Conservation (phyloP, 1,140 invertebrate genomes). For the Hirudo medicinalis region DNA sequence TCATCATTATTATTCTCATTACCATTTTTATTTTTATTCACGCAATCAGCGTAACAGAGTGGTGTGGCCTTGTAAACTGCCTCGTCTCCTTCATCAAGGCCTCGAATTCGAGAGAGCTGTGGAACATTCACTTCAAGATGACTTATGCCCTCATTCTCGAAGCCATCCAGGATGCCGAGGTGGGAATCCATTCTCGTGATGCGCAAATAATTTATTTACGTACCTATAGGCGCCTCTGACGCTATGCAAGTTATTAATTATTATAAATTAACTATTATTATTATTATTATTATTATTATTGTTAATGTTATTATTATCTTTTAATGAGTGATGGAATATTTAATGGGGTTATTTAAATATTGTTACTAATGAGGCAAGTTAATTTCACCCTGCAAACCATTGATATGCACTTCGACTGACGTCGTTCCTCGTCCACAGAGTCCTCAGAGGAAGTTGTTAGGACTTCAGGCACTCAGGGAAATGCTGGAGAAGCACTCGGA, state of each 20-base stretch:
- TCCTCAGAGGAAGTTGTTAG: constrained; percentile 45
- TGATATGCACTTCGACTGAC: no score
- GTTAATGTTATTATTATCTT: no score
- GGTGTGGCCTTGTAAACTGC: constrained; percentile 40
- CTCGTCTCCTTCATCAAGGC: constrained; percentile 32
- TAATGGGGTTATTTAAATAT: no score
- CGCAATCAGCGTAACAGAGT: constrained; percentile 34
- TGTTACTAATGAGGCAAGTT: no score
- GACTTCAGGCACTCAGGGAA: constrained; percentile 60
- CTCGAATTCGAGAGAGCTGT: constrained; percentile 28
- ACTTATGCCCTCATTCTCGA: constrained; percentile 60
- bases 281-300: no score
- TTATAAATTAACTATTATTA: no score
- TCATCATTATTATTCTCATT: background rate
- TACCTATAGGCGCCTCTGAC: no score
- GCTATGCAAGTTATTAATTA: no score
- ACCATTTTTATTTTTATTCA: background rate
- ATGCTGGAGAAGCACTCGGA: constrained; percentile 62
- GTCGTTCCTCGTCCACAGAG: no score
- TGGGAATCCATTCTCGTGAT: constrained; percentile 31
- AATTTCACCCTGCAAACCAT: no score
- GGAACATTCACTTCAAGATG: constrained; percentile 52
- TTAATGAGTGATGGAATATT: no score
- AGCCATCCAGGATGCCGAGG: constrained; percentile 53
- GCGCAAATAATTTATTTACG: no score